Base-by-base conservation (phyloP, 2,113 vertebrate genomes). In the Phaethon lepturus region DNA sequence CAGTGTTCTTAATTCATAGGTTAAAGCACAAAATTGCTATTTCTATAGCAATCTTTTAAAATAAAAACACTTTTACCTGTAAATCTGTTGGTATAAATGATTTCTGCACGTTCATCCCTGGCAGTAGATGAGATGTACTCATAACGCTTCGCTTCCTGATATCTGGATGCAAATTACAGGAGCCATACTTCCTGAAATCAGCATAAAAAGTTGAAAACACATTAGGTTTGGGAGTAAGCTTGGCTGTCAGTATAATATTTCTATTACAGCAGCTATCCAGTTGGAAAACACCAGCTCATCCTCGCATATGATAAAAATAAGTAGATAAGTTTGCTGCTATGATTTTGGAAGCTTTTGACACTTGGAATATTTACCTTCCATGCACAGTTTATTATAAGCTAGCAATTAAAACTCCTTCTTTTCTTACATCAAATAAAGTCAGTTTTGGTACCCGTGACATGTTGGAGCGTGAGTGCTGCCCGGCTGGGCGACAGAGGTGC, bases 131-230 rank as follows among this genome's bases (percentile, higher is more conserved):
- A 96, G 94, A 60, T 83, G 86, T 69, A 92, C 90, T 68, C 76
- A 31, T 35, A 82, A 84, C 19, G 25, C 26, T 53, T 84, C 35
- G 10, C 85, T 95, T 97, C 96, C 95, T 33, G 47, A 76, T 79
- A 47, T 31, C 86, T 35, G 69, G 66, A 64, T 95, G 86, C 91
- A 94, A 97, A 97, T 71, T 90, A 84, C 86, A 93, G 73, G 67
- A 91, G 90, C 83, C 19, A 5, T 38, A 77, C 88, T 82, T 96
- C 81, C 95, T 62, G 10, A 95, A 98, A 97, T 96, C 90, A 95
- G 68, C 98, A 96, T 81, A 17, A 93, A 94, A 94, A 93, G 76
- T 77, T 88, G 64, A 85, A 97, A 95, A 81, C 38, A 17, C 71
- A 95, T 93, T 95, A 95, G 91, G 50, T 80, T 81, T 26, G 88